Percentiles rank a stretch among this genome's conserved stretches.
These are phyloP conservation scores for Myrmophylax atrothorax DNA, from an alignment of 2,113 vertebrate genomes.

Conservation along the genomic window DNA sequence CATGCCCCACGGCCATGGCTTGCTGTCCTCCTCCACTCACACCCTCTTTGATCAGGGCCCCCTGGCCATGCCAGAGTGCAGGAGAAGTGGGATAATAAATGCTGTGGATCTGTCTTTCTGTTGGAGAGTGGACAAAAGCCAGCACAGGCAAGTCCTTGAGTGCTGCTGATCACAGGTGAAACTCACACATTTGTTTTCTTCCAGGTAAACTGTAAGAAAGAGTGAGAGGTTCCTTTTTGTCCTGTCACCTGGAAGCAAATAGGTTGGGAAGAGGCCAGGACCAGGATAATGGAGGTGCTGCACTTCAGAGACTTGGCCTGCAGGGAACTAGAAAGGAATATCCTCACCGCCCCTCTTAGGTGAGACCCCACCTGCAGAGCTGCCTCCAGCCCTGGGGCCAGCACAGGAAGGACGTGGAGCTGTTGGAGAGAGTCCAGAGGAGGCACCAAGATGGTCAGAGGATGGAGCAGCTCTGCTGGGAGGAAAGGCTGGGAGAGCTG, in stretches of 20 bases:
- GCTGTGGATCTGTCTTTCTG: background rate
- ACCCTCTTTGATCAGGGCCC: background rate
- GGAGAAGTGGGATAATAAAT: background rate
- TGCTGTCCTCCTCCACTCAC: fast-evolving
- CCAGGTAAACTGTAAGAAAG: background rate
- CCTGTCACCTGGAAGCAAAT: background rate
- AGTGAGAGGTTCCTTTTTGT: background rate
- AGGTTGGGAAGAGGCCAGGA: fast-evolving
- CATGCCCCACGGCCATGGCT: background rate
- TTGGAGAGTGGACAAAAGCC: background rate
- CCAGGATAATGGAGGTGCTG: background rate
- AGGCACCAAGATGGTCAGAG: background rate
- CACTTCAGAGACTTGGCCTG: too few relatives aligned
- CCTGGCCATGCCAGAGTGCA: background rate
- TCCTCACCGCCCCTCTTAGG: background rate
- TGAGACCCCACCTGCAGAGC: background rate
- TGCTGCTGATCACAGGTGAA: background rate
- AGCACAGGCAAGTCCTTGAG: background rate
- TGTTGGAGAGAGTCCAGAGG: background rate
- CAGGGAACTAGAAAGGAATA: background rate
- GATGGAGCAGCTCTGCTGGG: background rate
- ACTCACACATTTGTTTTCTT: background rate
- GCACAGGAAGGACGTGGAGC: background rate
- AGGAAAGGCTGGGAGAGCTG: background rate
- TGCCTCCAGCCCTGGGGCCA: background rate